A percentile compares a stretch with the other conserved stretches of the same genome.
These are phyloP conservation scores for Sakesphorus luctuosus DNA, from an alignment of 2,113 vertebrate species.

Conservation along the genomic window DNA sequence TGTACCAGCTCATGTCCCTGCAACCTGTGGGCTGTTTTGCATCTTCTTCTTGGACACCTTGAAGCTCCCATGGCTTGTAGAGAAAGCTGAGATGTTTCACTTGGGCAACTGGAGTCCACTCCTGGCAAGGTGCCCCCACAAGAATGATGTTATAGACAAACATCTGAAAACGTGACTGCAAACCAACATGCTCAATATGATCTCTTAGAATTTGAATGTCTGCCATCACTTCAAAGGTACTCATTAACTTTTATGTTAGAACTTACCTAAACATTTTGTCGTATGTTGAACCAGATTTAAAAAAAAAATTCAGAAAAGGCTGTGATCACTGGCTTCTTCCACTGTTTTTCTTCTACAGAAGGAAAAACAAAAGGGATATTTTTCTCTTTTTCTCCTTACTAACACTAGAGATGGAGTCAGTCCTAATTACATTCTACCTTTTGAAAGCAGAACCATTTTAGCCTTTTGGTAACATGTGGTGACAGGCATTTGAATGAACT, in stretches of 20 bases:
- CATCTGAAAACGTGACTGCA: background rate
- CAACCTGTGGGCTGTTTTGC: background rate
- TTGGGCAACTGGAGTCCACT: background rate
- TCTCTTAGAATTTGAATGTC: background rate
- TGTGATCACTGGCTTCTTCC: background rate
- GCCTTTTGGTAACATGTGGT: background rate
- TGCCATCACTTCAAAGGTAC: constrained; percentile 2
- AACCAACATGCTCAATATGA: background rate
- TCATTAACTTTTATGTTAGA: background rate
- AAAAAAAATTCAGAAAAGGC: background rate
- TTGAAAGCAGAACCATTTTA: background rate
- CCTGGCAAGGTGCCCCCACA: background rate
- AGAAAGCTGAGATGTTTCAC: background rate
- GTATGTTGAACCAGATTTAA: background rate
- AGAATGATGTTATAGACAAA: background rate
- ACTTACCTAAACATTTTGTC: background rate
- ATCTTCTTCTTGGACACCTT: background rate
- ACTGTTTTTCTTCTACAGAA: background rate
- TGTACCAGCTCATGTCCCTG: background rate
- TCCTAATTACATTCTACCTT: background rate
- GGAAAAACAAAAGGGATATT: background rate
- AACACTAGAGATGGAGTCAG: background rate
- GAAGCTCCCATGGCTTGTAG: rapidly evolving
- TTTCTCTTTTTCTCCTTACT: background rate
- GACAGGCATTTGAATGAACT: background rate